phyloP scores from a whole-genome alignment of 2,797 vertebrate species.

The Allobates femoralis region DNA sequence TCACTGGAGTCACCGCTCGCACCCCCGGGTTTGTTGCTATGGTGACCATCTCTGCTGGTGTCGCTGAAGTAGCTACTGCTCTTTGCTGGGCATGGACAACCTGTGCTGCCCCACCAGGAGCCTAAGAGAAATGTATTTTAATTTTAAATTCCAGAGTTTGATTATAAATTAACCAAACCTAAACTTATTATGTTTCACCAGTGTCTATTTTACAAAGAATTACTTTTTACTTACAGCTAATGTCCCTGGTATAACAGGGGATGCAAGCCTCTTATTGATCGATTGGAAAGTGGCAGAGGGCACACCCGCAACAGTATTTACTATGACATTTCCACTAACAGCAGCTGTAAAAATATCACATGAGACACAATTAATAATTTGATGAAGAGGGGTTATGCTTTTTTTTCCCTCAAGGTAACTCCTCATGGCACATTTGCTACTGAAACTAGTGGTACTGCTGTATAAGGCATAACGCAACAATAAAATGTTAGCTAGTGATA shows the following conservation, averaged over 20 bases:
- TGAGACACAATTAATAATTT: neutral
- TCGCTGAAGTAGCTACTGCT: slow-evolving; percentile 73
- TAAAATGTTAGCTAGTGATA: too few relatives aligned
- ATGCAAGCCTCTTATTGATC: slow-evolving; percentile 88
- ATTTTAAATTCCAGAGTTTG: neutral
- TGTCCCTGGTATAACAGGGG: slow-evolving; percentile 84
- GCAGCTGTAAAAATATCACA: slow-evolving; percentile 76
- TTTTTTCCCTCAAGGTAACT: too few relatives aligned
- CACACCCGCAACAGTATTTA: slow-evolving; percentile 89
- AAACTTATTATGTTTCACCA: neutral
- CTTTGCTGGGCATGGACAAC: slow-evolving; percentile 88
- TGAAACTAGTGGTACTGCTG: too few relatives aligned
- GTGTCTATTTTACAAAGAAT: neutral
- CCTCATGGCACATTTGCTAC: too few relatives aligned
- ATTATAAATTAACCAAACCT: neutral
- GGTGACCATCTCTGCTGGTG: slow-evolving; percentile 84
- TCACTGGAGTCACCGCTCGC: slow-evolving; percentile 83
- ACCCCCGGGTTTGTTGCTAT: slow-evolving; percentile 85
- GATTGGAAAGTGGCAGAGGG: slow-evolving; percentile 86
- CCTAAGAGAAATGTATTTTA: slow-evolving; percentile 70
- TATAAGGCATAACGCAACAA: too few relatives aligned
- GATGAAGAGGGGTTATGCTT: neutral
- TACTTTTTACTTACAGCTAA: slow-evolving; percentile 82
- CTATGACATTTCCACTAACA: slow-evolving; percentile 88
- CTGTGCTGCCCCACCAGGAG: slow-evolving; percentile 75